Evolutionary conservation across 2,797 vertebrate genomes (phyloP).

Genomic region (Pygocentrus nattereri): DNA sequence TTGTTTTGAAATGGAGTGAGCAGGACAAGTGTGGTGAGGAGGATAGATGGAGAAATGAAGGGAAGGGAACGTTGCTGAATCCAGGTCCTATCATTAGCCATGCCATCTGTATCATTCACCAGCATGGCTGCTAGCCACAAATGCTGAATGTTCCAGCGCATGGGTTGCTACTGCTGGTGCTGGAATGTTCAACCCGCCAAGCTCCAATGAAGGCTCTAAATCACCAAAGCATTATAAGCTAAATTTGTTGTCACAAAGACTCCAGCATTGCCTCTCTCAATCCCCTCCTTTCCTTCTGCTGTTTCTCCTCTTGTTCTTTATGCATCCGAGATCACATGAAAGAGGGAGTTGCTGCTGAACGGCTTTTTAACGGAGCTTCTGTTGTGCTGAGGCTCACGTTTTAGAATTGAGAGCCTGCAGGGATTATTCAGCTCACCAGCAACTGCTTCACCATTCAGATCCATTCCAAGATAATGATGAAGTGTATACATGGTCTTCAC

Average conservation of each 20-base stretch:
- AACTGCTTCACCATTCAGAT: not conserved
- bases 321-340: constrained; percentile 41
- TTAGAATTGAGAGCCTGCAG: not conserved
- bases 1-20: not conserved
- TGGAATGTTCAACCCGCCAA: not conserved
- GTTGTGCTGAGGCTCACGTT: not conserved
- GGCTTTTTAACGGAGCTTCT: not conserved
- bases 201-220: not conserved
- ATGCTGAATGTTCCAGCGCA: not conserved
- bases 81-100: not conserved
- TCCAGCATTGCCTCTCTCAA: not conserved
- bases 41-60: too few species aligned
- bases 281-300: constrained; percentile 56
- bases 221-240: not conserved
- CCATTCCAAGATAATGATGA: constrained; percentile 1
- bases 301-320: constrained; percentile 48
- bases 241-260: constrained; percentile 1
- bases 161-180: too few species aligned
- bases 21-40: too few species aligned
- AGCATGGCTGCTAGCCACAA: not conserved
- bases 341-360: too few species aligned
- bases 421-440: not conserved
- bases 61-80: not conserved
- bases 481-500: constrained; percentile 7
- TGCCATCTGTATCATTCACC: constrained; percentile 3